Conservation (phyloP, 1,140 invertebrate species). For the Physella acuta region DNA sequence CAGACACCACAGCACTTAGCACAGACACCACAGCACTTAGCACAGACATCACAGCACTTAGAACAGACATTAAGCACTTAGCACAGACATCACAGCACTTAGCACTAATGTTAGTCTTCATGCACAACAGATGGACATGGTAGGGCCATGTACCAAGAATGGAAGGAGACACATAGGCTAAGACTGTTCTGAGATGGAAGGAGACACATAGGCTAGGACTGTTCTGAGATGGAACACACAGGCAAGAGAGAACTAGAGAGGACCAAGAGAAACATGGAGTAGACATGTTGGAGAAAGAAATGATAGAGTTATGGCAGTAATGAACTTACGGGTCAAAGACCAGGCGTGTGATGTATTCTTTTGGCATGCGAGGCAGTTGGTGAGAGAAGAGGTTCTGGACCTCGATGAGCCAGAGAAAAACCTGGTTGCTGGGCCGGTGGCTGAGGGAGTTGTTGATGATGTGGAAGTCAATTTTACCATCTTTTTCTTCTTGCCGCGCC, state of each 20-base stretch:
- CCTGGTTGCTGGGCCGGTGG: conserved; percentile 82
- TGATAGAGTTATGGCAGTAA: neutral
- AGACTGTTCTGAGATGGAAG: neutral
- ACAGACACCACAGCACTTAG: too few species aligned
- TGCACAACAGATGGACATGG: too few species aligned
- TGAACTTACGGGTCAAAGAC: conserved; percentile 90
- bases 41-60: too few species aligned
- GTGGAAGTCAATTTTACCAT: conserved; percentile 88
- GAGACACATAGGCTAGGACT: neutral
- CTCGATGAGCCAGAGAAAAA: conserved; percentile 81
- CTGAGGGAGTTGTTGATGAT: conserved; percentile 91
- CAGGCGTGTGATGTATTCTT: conserved; percentile 94
- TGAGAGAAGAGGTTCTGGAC: conserved; percentile 94
- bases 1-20: too few species aligned
- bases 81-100: too few species aligned
- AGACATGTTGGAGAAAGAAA: neutral
- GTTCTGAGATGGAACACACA: neutral
- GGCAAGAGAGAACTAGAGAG: neutral
- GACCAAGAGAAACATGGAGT: neutral
- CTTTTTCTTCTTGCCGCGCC: conserved; percentile 84
- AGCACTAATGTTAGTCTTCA: too few species aligned
- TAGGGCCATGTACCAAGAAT: neutral
- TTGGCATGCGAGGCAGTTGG: conserved; percentile 95
- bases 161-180: neutral
- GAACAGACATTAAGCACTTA: too few species aligned